Conservation (phyloP, 2,797 vertebrate genomes). For the Hoplostethus atlanticus region DNA sequence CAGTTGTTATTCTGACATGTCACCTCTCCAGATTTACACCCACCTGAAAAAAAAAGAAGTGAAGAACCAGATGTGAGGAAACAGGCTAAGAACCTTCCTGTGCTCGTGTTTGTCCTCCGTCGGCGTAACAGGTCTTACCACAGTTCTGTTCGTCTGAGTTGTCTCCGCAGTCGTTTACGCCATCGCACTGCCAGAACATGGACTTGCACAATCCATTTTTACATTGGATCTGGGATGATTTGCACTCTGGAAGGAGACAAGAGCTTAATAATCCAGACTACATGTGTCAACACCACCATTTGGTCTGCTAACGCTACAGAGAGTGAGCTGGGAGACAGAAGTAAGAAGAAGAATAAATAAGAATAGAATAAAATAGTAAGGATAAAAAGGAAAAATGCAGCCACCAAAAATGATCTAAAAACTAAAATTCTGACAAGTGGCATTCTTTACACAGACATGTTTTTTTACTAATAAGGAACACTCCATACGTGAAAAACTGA, state of each 20-base stretch:
- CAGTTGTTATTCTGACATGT: constrained; percentile 86
- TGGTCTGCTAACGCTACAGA: neutral
- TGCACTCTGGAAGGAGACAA: constrained; percentile 79
- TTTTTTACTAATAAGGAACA: no score
- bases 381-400: no score
- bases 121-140: constrained; percentile 78
- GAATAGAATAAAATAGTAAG: neutral
- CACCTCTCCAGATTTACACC: constrained; percentile 77
- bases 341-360: neutral
- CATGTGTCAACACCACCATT: neutral
- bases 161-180: constrained; percentile 92
- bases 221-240: constrained; percentile 80
- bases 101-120: neutral
- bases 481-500: no score
- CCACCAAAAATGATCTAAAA: no score
- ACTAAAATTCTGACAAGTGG: no score
- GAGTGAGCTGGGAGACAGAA: neutral
- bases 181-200: constrained; percentile 91
- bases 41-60: constrained; percentile 68
- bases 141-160: constrained; percentile 89
- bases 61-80: constrained; percentile 1
- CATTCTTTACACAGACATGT: no score
- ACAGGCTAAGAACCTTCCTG: neutral
- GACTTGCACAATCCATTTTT: constrained; percentile 90
- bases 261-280: neutral